Base-by-base conservation (phyloP, 2,888 invertebrate genomes). In the Nymphalis c-album region DNA sequence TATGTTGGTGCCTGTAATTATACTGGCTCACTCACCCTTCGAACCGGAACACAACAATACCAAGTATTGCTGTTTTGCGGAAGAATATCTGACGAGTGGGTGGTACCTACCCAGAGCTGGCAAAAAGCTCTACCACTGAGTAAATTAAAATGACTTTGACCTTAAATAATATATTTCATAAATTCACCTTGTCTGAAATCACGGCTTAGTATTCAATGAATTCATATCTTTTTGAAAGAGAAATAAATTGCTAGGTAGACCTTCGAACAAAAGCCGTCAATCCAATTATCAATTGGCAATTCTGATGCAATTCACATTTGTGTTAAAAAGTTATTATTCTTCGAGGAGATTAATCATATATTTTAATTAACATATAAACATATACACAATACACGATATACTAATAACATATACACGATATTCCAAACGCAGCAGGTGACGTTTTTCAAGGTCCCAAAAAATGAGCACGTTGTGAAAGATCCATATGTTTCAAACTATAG, bases 241-340 rank as follows among this genome's bases (percentile, higher is more conserved):
- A 65, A 67, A 69, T 69, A 70, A 71, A 71, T 71, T 67, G 70
- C 64, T 65, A 62, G 63, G 60, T 53, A 60, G 69, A 70, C 71
- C 70, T 71, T 69, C 70, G 57, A 67, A 70, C 70, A 70, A 68
- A 64, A 64, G 70, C 69, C 64, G 57, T 63, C 67, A 65, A 70
- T 71, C 67, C 71, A 70, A 71, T 71, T 71, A 70, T 65, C 69
- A 60, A 71, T 67, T 65, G 67, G 70, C 69, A 64, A 69, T 69
- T 67, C 60, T 58, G 63, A 70, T 57, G 64, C 67, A 62, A 65
- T 69, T 70, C 67, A 59, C 62, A 63, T 45, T 67, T 63, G 64
- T 46, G 50, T 64, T 69, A 45, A 67, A 66, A 67, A 64, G 65
- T 71, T 67, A 69, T 67, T 69, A 63, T 64, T 48, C 55, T 17